phyloP scores from a whole-genome alignment of 1,140 invertebrate genomes.

The Psilanteris sp. region DNA sequence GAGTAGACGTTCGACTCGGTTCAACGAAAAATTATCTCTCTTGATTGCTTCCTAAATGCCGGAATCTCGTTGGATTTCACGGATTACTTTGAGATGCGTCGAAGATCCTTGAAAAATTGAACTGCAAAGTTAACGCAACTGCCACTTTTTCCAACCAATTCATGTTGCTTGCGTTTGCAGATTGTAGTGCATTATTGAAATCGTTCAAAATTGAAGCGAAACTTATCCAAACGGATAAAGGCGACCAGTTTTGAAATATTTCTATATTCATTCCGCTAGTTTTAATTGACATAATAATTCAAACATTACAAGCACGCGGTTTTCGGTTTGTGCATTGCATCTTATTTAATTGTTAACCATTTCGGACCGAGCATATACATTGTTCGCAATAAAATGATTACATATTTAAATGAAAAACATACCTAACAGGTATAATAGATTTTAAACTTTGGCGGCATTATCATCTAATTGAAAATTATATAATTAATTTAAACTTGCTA shows the following conservation, averaged over 20 bases:
- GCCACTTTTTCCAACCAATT: constrained; percentile 39
- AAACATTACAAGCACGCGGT: too few species aligned
- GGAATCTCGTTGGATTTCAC: constrained; percentile 57
- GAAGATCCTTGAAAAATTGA: constrained; percentile 57
- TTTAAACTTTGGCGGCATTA: too few species aligned
- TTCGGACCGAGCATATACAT: too few species aligned
- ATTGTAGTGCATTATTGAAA: constrained; percentile 59
- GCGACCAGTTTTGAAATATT: constrained; percentile 2
- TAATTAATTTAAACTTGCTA: too few species aligned
- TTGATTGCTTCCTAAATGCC: constrained; percentile 61
- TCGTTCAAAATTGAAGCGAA: constrained; percentile 37
- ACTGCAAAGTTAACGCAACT: constrained; percentile 44
- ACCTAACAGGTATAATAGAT: too few species aligned
- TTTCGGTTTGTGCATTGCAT: too few species aligned
- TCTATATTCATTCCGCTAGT: too few species aligned
- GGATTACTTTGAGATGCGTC: constrained; percentile 55
- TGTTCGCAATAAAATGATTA: too few species aligned
- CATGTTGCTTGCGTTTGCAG: constrained; percentile 52
- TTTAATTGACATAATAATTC: too few species aligned
- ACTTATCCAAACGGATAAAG: constrained; percentile 2
- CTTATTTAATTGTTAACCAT: too few species aligned
- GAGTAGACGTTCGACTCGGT: constrained; percentile 37
- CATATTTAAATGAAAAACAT: too few species aligned
- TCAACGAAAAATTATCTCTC: constrained; percentile 62
- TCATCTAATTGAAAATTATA: too few species aligned